Conservation (phyloP, 2,797 vertebrate genomes). For the Sebastes umbrosus region DNA sequence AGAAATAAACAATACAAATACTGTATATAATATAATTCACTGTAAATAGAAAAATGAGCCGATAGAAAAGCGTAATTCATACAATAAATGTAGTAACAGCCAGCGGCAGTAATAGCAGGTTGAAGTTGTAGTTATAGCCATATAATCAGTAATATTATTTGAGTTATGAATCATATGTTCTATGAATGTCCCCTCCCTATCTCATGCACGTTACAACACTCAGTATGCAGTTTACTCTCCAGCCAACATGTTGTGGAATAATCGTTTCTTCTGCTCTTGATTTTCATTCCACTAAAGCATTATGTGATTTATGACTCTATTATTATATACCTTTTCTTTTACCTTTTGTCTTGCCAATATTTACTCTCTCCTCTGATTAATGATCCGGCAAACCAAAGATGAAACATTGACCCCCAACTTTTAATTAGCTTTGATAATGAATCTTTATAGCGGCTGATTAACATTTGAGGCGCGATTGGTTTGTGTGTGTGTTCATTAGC, state of each 20-base stretch:
- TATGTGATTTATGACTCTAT: conserved; percentile 31
- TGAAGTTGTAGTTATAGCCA: background rate
- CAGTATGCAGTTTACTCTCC: background rate
- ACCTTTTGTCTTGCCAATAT: background rate
- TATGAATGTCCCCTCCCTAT: no score
- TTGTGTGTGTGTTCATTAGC: conserved; percentile 20
- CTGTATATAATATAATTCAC: background rate
- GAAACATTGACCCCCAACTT: conserved; percentile 28
- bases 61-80: background rate
- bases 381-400: conserved; percentile 28
- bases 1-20: background rate
- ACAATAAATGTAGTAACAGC: no score
- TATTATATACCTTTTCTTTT: conserved; percentile 11
- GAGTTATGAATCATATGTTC: no score
- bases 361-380: conserved; percentile 14
- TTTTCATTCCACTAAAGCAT: background rate
- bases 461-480: conserved; percentile 19
- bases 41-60: background rate
- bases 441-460: conserved; percentile 42
- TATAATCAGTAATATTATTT: no score
- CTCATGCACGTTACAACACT: no score
- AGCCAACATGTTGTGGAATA: background rate
- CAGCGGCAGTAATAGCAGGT: background rate
- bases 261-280: background rate
- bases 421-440: conserved; percentile 54